These are phyloP conservation scores for Delphinus delphis DNA, from an alignment of 2,113 vertebrate species.

Conservation along the genomic window DNA sequence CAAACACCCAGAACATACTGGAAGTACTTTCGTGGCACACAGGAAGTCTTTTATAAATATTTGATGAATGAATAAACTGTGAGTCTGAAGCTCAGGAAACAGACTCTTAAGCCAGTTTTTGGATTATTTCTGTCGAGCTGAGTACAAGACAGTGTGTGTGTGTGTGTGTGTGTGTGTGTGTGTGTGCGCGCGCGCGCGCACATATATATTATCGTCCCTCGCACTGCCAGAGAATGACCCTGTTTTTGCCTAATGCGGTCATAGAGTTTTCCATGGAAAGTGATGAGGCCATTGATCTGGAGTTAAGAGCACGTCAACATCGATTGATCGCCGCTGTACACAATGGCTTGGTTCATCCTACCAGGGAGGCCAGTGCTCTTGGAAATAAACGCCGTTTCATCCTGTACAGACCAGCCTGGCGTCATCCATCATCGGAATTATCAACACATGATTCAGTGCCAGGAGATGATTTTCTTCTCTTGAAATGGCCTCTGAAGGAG, in stretches of 20 bases:
- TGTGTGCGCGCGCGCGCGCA: rapidly evolving
- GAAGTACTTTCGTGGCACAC: neutral
- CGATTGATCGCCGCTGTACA: rapidly evolving
- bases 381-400: neutral
- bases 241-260: neutral
- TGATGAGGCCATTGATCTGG: neutral
- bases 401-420: too few species aligned
- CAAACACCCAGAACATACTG: neutral
- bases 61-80: neutral
- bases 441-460: neutral
- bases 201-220: neutral
- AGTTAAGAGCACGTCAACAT: rapidly evolving
- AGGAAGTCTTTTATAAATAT: conserved; percentile 51
- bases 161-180: too few species aligned
- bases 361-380: rapidly evolving
- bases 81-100: neutral
- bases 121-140: conserved; percentile 23
- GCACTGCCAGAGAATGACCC: neutral
- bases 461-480: neutral
- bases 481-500: neutral
- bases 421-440: neutral
- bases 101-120: conserved; percentile 21
- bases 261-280: neutral
- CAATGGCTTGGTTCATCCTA: rapidly evolving
- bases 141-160: neutral